These are phyloP conservation scores for Camptogramma bilineatum DNA, from an alignment of 2,888 invertebrate species.

Conservation along the genomic window DNA sequence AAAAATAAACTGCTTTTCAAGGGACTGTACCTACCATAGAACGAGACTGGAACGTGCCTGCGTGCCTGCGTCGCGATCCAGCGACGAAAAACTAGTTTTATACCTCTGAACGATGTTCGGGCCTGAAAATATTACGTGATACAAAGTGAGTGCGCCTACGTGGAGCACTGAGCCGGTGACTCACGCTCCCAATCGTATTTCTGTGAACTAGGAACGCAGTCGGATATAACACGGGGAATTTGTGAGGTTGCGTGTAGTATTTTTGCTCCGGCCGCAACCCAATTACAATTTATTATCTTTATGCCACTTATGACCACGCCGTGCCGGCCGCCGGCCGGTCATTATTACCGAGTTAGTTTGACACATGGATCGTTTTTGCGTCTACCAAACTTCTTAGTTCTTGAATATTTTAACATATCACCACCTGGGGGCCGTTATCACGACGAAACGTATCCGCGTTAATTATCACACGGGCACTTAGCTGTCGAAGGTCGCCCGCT, in stretches of 20 bases:
- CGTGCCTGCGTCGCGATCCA: slow-evolving; percentile 36
- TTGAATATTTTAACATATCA: not conserved
- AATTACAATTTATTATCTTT: slow-evolving; percentile 52
- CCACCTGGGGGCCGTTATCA: not conserved
- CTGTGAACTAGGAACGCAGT: slow-evolving; percentile 51
- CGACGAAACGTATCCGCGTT: slow-evolving; percentile 23
- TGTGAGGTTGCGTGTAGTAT: slow-evolving; percentile 51
- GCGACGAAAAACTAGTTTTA: slow-evolving; percentile 45
- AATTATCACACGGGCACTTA: slow-evolving; percentile 48
- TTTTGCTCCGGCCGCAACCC: slow-evolving; percentile 42
- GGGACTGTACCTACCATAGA: slow-evolving; percentile 48
- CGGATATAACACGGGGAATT: slow-evolving; percentile 43
- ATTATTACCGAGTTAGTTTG: slow-evolving; percentile 16
- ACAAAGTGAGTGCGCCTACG: slow-evolving; percentile 58
- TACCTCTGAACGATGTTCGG: slow-evolving; percentile 46
- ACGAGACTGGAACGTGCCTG: slow-evolving; percentile 58
- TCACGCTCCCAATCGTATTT: slow-evolving; percentile 57
- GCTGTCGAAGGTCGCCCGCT: slow-evolving; percentile 57
- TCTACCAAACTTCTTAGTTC: not conserved
- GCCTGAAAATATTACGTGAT: slow-evolving; percentile 53
- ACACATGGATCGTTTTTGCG: not conserved
- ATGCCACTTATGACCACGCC: slow-evolving; percentile 40
- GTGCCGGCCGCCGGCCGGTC: slow-evolving; percentile 49
- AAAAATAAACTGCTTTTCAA: slow-evolving; percentile 55
- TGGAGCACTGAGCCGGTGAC: slow-evolving; percentile 52